Conservation (phyloP, 2,113 vertebrate species). For the Tamias sibiricus region DNA sequence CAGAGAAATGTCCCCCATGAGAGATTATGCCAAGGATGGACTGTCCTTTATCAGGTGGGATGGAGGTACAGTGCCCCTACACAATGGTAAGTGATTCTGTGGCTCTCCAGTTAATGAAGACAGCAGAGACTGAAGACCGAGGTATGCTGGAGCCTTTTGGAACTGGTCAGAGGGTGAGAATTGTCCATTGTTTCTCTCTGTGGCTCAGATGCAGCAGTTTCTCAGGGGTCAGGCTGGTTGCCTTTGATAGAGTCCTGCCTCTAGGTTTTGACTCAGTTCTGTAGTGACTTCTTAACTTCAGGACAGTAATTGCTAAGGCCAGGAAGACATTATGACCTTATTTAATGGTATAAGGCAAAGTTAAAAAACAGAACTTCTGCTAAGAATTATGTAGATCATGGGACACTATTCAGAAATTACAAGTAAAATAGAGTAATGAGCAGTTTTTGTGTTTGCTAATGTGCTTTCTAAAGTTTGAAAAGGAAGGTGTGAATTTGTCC, state of each 20-base stretch:
- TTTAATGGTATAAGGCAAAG: not conserved
- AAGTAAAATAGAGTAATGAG: not conserved
- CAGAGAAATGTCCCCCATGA: not conserved
- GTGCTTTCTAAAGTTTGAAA: not conserved
- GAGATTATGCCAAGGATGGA: not conserved
- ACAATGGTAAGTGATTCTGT: too few species aligned
- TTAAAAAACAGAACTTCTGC: not conserved
- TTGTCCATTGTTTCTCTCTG: not conserved
- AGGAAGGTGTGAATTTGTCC: not conserved
- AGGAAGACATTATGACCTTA: not conserved
- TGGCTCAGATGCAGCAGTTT: not conserved
- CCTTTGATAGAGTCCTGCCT: not conserved
- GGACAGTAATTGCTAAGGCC: not conserved
- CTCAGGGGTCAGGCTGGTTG: not conserved
- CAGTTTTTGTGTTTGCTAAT: not conserved
- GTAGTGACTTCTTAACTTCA: not conserved
- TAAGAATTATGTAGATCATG: not conserved
- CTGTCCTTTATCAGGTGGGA: not conserved
- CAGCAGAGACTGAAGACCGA: not conserved
- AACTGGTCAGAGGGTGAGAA: not conserved
- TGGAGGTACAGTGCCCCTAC: not conserved
- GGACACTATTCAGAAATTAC: not conserved
- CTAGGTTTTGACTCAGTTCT: not conserved
- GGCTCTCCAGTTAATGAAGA: not conserved
- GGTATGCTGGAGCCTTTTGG: accelerated